These are phyloP conservation scores for Rhynchotus rufescens DNA, from an alignment of 2,797 vertebrate species.

Conservation along the genomic window DNA sequence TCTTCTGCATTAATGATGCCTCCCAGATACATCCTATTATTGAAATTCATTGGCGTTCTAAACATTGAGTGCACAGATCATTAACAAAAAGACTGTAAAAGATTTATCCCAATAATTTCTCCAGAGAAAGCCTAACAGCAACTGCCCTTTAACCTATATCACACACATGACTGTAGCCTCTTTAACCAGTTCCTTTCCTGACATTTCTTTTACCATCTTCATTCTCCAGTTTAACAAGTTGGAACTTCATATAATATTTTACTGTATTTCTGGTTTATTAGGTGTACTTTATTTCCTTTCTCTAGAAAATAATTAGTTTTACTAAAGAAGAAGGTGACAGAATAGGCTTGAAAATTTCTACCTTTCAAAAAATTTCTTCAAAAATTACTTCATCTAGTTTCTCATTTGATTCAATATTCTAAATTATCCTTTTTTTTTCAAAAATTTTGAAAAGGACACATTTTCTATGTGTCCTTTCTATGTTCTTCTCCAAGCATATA, in stretches of 20 bases:
- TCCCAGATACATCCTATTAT: background rate
- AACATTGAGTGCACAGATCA: background rate
- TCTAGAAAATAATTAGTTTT: background rate
- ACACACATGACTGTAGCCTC: background rate
- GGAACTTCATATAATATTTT: background rate
- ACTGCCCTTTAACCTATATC: background rate
- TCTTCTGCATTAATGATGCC: background rate
- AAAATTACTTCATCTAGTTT: background rate
- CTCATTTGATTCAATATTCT: background rate
- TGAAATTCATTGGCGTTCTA: background rate
- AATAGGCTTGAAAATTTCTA: background rate
- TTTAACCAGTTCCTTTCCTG: background rate
- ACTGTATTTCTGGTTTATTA: background rate
- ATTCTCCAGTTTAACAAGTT: background rate
- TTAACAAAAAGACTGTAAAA: background rate
- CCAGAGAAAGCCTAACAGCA: background rate
- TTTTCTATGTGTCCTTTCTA: background rate
- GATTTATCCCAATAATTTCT: background rate
- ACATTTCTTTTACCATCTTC: background rate
- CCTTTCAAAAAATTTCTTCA: background rate
- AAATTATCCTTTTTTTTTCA: background rate
- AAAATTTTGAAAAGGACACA: no score
- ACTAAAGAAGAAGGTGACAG: background rate
- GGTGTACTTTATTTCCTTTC: background rate
- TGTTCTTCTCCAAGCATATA: accelerated